Conservation (phyloP, 1,140 invertebrate genomes). For the Drosophila cardini region DNA sequence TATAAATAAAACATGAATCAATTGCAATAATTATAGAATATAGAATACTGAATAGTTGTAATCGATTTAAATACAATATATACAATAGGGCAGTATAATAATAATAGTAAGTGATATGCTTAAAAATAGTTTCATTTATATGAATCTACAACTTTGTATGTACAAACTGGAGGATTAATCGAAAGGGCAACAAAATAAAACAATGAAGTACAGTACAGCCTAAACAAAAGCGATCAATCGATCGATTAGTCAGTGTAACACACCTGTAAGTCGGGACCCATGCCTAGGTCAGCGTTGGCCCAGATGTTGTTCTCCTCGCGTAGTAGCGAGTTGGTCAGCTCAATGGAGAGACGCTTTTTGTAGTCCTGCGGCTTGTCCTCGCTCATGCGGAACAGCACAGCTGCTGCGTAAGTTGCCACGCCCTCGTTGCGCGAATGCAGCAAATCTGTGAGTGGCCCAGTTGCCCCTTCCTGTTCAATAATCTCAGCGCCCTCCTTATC, state of each 20-base stretch:
- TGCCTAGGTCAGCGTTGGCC: slow-evolving; percentile 92
- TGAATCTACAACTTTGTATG: slow-evolving; percentile 36
- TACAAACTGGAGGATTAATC: slow-evolving; percentile 31
- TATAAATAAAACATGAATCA: slow-evolving; percentile 6
- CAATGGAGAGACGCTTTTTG: slow-evolving; percentile 97
- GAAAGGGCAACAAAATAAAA: slow-evolving; percentile 2
- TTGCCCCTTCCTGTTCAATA: slow-evolving; percentile 98
- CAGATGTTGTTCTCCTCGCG: slow-evolving; percentile 94
- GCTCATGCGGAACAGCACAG: slow-evolving; percentile 98
- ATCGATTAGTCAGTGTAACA: slow-evolving; percentile 41
- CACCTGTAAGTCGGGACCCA: slow-evolving; percentile 95
- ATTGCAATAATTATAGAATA: slow-evolving; percentile 11
- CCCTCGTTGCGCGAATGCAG: slow-evolving; percentile 93
- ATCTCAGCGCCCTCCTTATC: slow-evolving; percentile 98
- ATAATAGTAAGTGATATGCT: slow-evolving; percentile 11
- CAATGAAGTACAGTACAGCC: not conserved
- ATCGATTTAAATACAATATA: slow-evolving; percentile 12
- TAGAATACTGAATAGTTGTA: not conserved
- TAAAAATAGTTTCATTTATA: slow-evolving; percentile 21
- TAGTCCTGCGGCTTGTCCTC: slow-evolving; percentile 99
- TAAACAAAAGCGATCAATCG: not conserved
- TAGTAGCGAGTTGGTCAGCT: slow-evolving; percentile 96
- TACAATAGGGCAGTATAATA: not conserved
- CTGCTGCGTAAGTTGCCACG: slow-evolving; percentile 98
- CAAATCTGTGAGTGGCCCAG: slow-evolving; percentile 96